A percentile compares a stretch with the other conserved stretches of the same genome.
Evolutionary conservation across 1,140 invertebrate genomes (phyloP).

Genomic region (Magallana angulata): DNA sequence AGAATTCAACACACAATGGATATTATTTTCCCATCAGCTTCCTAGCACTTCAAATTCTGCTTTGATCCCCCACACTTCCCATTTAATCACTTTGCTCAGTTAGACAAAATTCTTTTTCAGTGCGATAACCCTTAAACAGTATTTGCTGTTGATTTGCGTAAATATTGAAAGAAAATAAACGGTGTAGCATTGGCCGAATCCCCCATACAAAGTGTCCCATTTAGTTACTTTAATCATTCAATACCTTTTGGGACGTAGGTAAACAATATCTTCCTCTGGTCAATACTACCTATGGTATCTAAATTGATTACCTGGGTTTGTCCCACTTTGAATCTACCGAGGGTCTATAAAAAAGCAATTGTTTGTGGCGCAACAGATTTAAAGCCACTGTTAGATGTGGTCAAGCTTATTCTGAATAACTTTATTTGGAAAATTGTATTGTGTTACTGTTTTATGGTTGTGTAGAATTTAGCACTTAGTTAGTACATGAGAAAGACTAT

Average conservation of each 20-base stretch:
- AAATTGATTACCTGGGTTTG: constrained; percentile 26
- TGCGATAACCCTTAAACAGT: constrained; percentile 19
- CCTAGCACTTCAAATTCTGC: background rate
- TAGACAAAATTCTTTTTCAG: constrained; percentile 9
- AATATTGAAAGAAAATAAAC: constrained; percentile 37
- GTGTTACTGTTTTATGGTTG: constrained; percentile 12
- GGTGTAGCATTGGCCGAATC: constrained; percentile 15
- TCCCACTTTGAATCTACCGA: constrained; percentile 29
- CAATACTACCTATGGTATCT: constrained; percentile 36
- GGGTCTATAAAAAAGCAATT: constrained; percentile 30
- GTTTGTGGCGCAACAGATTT: constrained; percentile 22
- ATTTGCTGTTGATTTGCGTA: constrained; percentile 33
- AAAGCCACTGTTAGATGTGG: constrained; percentile 8
- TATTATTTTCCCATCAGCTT: background rate
- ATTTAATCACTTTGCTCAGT: constrained; percentile 8
- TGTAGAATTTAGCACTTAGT: constrained; percentile 26
- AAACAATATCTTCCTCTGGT: constrained; percentile 33
- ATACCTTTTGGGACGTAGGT: constrained; percentile 30
- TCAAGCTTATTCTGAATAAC: constrained; percentile 1
- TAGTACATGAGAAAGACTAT: background rate
- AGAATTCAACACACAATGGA: background rate
- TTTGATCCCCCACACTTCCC: background rate
- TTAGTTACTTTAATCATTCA: constrained; percentile 24
- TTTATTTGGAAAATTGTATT: background rate
- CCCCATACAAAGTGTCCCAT: constrained; percentile 17